These are phyloP conservation scores for Smutsia gigantea DNA, from an alignment of 2,797 vertebrate genomes.

Conservation along the genomic window DNA sequence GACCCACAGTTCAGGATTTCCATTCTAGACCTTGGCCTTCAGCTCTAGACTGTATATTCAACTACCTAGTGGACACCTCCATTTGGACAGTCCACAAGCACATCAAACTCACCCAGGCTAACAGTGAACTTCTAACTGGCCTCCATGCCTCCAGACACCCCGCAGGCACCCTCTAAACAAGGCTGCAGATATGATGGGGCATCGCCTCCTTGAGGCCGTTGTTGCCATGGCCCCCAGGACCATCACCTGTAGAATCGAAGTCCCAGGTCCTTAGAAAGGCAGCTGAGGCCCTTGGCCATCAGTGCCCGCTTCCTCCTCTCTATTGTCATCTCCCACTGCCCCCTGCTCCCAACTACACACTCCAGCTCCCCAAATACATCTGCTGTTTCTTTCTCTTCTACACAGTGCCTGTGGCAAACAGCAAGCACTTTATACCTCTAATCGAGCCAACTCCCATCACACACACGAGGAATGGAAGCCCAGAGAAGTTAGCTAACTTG, in stretches of 20 bases:
- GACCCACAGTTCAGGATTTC: background rate
- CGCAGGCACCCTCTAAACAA: no score
- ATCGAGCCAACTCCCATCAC: fast-evolving
- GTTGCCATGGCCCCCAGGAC: fast-evolving
- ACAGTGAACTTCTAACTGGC: no score
- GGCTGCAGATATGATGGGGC: background rate
- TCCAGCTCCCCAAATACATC: fast-evolving
- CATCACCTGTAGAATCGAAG: background rate
- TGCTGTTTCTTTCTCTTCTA: background rate
- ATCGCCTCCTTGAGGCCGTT: background rate
- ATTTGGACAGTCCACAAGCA: fast-evolving
- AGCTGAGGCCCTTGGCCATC: background rate
- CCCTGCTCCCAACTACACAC: fast-evolving
- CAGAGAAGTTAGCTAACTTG: background rate
- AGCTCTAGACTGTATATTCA: background rate
- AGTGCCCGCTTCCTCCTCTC: fast-evolving
- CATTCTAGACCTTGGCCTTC: background rate
- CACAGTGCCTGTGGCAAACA: fast-evolving
- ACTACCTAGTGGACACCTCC: background rate
- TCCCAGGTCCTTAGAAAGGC: background rate
- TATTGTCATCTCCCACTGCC: fast-evolving
- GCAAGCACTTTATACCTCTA: fast-evolving
- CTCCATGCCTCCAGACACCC: background rate
- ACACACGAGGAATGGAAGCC: fast-evolving
- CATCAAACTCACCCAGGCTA: background rate